These are phyloP conservation scores for Centropyge bicolor DNA, from an alignment of 2,797 vertebrate species.

Conservation along the genomic window DNA sequence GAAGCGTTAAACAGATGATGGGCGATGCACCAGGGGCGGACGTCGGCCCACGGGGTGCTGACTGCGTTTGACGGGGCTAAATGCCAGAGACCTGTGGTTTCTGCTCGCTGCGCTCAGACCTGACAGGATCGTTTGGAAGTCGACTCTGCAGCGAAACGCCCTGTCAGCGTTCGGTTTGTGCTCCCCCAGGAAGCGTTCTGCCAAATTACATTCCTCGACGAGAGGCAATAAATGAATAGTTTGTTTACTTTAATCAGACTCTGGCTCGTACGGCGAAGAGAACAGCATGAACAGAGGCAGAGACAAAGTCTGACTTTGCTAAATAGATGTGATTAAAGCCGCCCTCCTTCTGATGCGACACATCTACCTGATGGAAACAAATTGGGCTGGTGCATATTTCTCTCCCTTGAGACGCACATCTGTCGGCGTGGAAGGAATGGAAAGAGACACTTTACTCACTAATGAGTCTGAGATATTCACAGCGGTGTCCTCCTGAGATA, in stretches of 20 bases:
- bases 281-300: constrained; percentile 6
- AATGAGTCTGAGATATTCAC: constrained; percentile 62
- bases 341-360: constrained; percentile 14
- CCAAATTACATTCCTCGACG: constrained; percentile 56
- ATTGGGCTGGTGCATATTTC: constrained; percentile 32
- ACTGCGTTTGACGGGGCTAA: constrained; percentile 62
- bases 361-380: constrained; percentile 43
- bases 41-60: constrained; percentile 24
- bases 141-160: constrained; percentile 22
- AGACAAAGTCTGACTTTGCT: constrained; percentile 38
- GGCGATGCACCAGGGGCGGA: constrained; percentile 34
- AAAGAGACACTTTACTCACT: constrained; percentile 39
- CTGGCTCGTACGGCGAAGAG: constrained; percentile 20
- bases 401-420: constrained; percentile 27
- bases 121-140: constrained; percentile 63
- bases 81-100: constrained; percentile 64
- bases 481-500: constrained; percentile 27
- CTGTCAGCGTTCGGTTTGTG: constrained; percentile 55
- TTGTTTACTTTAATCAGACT: constrained; percentile 63
- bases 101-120: constrained; percentile 47
- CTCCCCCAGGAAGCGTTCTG: constrained; percentile 58
- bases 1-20: constrained; percentile 46
- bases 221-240: constrained; percentile 51
- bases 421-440: constrained; percentile 19
- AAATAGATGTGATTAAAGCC: constrained; percentile 55